phyloP scores from a whole-genome alignment of 2,888 invertebrate genomes.

The Pherbina coryleti region DNA sequence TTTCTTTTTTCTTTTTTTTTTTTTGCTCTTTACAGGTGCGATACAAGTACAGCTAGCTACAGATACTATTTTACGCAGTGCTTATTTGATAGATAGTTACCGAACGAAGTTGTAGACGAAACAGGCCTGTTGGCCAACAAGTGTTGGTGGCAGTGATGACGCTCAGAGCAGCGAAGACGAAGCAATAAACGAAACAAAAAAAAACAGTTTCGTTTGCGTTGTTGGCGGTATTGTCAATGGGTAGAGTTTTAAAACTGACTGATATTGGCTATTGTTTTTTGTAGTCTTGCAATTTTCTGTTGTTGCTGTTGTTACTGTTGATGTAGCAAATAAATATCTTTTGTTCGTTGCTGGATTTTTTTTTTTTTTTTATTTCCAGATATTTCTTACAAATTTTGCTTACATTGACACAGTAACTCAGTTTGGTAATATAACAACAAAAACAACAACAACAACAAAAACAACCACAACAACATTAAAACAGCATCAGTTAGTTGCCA shows the following conservation, averaged over 20 bases:
- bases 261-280: conserved; percentile 3
- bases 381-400: conserved; percentile 9
- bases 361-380: not conserved
- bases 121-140: conserved; percentile 27
- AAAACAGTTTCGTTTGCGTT: not conserved
- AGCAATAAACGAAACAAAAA: not conserved
- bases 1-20: no score
- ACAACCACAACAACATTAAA: not conserved
- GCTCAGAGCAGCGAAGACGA: not conserved
- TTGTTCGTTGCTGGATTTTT: not conserved
- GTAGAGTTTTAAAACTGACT: not conserved
- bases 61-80: conserved; percentile 25
- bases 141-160: not conserved
- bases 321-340: not conserved
- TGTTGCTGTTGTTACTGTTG: not conserved
- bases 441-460: conserved; percentile 6
- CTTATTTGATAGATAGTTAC: no score
- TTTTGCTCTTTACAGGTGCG: not conserved
- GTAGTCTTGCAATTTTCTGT: not conserved
- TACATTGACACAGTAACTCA: conserved; percentile 20
- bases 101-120: conserved; percentile 6
- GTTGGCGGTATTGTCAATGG: not conserved
- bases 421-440: not conserved
- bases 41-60: conserved; percentile 20
- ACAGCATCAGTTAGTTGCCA: not conserved